phyloP scores from a whole-genome alignment of 2,797 vertebrate genomes.

The Cossypha dichroa region DNA sequence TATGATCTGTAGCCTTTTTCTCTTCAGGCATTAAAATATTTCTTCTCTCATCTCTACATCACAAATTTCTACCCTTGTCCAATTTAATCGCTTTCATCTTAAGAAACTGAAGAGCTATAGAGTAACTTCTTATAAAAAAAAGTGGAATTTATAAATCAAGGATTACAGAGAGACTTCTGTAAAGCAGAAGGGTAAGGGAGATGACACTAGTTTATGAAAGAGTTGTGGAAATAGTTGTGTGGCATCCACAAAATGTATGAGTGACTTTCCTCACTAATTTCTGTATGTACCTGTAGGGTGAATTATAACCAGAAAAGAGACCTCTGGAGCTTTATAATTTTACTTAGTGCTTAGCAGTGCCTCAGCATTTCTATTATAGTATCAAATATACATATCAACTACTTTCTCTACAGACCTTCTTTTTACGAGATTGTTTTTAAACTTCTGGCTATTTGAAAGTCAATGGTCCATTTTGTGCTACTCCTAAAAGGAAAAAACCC shows the following conservation, averaged over 20 bases:
- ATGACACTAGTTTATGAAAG: accelerated
- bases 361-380: background rate
- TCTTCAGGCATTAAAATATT: background rate
- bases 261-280: background rate
- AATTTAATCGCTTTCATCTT: background rate
- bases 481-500: background rate
- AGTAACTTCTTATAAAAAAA: background rate
- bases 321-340: background rate
- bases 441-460: background rate
- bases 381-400: background rate
- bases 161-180: background rate
- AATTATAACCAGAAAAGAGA: accelerated
- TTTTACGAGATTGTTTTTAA: background rate
- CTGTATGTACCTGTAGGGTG: background rate
- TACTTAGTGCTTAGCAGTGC: background rate
- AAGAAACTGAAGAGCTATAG: background rate
- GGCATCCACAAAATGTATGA: accelerated
- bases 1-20: background rate
- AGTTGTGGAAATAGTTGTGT: accelerated
- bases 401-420: background rate
- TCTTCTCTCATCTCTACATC: background rate
- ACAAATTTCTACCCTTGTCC: background rate
- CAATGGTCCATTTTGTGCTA: background rate
- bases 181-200: background rate
- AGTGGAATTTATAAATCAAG: background rate